A percentile compares a stretch with the other conserved stretches of the same genome.
These are phyloP conservation scores for Lithophane socia DNA, from an alignment of 2,888 invertebrate genomes.

Conservation along the genomic window DNA sequence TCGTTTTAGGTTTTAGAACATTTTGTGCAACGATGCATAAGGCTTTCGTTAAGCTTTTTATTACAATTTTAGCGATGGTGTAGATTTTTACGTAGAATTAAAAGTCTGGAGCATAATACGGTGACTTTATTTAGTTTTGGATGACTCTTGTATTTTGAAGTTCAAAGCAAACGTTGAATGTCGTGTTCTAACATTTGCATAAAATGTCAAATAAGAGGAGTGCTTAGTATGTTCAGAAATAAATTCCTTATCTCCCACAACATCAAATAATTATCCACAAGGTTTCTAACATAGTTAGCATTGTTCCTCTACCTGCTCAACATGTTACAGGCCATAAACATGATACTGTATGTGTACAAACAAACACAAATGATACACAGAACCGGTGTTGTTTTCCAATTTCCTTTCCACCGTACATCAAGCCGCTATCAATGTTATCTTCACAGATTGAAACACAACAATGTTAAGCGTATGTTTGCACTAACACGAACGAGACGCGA, in stretches of 20 bases:
- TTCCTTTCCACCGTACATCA: slow-evolving; percentile 35
- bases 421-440: slow-evolving; percentile 41
- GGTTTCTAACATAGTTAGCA: not conserved
- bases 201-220: not conserved
- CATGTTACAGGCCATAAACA: slow-evolving; percentile 11
- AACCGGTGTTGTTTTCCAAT: slow-evolving; percentile 41
- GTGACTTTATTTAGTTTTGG: too few species aligned
- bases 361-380: slow-evolving; percentile 1
- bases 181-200: slow-evolving; percentile 9
- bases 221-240: slow-evolving; percentile 11
- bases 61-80: slow-evolving; percentile 2
- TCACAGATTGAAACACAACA: slow-evolving; percentile 49
- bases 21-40: slow-evolving; percentile 36
- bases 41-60: slow-evolving; percentile 7
- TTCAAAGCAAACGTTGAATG: not conserved
- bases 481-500: slow-evolving; percentile 53
- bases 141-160: not conserved
- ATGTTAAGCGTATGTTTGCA: slow-evolving; percentile 55
- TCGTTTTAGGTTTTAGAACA: slow-evolving; percentile 40
- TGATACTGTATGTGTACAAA: not conserved
- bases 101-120: not conserved
- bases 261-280: not conserved
- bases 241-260: not conserved
- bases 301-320: not conserved
- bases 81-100: not conserved